Percentiles rank a stretch among this genome's conserved stretches.
Conservation (phyloP, 2,888 invertebrate species). For the Amaurobius ferox region DNA sequence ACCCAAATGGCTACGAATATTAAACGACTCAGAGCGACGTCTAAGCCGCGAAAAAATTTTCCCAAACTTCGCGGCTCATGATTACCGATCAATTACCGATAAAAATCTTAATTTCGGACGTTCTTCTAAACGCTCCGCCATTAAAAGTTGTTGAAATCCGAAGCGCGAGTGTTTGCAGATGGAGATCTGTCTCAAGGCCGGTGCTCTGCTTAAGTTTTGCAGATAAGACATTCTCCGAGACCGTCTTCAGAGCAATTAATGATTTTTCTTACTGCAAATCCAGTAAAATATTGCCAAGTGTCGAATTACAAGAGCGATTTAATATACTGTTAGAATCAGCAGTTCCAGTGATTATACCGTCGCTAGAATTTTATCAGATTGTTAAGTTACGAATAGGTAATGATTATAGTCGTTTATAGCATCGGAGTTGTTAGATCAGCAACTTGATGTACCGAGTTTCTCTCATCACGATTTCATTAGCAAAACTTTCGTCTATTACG, state of each 20-base stretch:
- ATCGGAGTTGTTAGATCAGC: not conserved
- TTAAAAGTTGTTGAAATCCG: not conserved
- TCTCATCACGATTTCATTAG: not conserved
- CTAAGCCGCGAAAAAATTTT: not conserved
- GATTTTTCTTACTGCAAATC: not conserved
- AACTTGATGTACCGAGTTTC: not conserved
- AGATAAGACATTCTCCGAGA: not conserved
- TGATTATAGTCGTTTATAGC: not conserved
- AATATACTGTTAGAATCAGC: not conserved
- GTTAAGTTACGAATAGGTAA: not conserved
- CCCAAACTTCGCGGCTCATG: not conserved
- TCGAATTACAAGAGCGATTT: not conserved
- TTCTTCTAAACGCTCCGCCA: not conserved
- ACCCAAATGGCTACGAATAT: not conserved
- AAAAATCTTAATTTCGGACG: not conserved
- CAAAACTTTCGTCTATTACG: not conserved
- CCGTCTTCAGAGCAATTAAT: not conserved
- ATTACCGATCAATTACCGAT: conserved; percentile 12
- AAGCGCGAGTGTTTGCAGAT: not conserved
- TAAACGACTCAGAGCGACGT: not conserved
- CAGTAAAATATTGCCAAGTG: not conserved
- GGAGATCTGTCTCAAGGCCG: conserved; percentile 2
- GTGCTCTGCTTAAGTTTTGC: not conserved
- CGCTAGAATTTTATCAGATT: not conserved
- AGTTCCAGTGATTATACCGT: not conserved